Evolutionary conservation across 2,797 vertebrate species (phyloP).

Genomic region (Cossypha caffra): DNA sequence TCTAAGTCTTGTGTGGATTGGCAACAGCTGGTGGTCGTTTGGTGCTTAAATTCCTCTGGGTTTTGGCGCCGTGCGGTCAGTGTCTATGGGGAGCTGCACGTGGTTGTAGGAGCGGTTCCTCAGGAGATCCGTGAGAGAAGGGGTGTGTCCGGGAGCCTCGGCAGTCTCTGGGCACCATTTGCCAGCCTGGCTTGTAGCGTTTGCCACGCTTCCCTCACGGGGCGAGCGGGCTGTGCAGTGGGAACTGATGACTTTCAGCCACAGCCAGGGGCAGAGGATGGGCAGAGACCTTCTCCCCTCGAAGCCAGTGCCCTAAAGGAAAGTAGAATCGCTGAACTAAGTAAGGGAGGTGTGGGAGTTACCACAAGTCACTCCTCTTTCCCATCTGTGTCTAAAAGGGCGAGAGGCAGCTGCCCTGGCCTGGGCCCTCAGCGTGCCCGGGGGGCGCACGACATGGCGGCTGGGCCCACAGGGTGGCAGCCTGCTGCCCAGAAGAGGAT

Average conservation of each 20-base stretch:
- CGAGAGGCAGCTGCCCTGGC: too few relatives aligned
- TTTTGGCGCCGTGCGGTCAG: not conserved
- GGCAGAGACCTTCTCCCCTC: too few relatives aligned
- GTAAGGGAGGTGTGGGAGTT: fast-evolving
- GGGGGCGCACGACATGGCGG: not conserved
- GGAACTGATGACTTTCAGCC: too few relatives aligned
- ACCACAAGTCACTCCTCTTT: fast-evolving
- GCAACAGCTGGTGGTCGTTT: not conserved
- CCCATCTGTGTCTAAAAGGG: too few relatives aligned
- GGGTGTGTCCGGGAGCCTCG: fast-evolving
- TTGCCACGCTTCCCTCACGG: not conserved
- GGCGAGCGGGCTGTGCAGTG: too few relatives aligned
- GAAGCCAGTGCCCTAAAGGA: too few relatives aligned
- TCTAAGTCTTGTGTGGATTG: too few relatives aligned
- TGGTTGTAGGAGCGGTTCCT: too few relatives aligned
- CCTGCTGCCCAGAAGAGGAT: not conserved
- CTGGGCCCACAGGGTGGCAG: too few relatives aligned
- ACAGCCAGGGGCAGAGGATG: fast-evolving
- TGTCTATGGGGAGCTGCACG: too few relatives aligned
- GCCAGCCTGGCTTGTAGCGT: fast-evolving
- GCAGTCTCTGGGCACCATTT: too few relatives aligned
- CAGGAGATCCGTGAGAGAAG: fast-evolving
- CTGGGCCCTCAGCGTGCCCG: not conserved
- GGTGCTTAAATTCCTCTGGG: not conserved
- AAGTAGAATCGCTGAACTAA: fast-evolving